phyloP scores from a whole-genome alignment of 2,888 invertebrate species.

The Chydorus sphaericus region DNA sequence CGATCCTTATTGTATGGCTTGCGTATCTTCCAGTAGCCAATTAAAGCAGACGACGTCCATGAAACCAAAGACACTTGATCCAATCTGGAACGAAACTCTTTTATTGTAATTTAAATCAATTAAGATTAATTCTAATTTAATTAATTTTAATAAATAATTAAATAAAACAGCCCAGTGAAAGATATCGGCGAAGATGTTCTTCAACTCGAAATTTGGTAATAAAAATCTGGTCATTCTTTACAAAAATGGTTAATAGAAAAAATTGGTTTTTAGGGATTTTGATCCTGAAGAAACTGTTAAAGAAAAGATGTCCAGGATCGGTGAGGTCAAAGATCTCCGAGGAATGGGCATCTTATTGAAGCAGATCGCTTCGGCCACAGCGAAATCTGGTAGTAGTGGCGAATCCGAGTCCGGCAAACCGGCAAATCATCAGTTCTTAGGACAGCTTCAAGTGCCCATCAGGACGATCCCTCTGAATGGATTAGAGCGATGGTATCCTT shows the following conservation, averaged over 20 bases:
- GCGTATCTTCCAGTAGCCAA: constrained; percentile 56
- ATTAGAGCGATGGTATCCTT: constrained; percentile 75
- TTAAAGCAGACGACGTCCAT: constrained; percentile 81
- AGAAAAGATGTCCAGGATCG: constrained; percentile 71
- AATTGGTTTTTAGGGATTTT: constrained; percentile 56
- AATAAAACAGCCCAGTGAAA: constrained; percentile 57
- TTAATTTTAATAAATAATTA: too few species aligned
- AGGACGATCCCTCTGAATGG: constrained; percentile 87
- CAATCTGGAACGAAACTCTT: constrained; percentile 94
- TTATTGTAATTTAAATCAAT: constrained; percentile 50
- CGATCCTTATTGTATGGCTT: constrained; percentile 93
- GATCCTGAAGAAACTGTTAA: constrained; percentile 78
- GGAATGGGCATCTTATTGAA: constrained; percentile 71
- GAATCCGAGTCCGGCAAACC: constrained; percentile 46
- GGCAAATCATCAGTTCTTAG: constrained; percentile 91
- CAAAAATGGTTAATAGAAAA: background rate
- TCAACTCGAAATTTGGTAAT: constrained; percentile 66
- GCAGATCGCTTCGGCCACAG: constrained; percentile 82
- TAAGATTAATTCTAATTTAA: background rate
- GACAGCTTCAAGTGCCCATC: constrained; percentile 67
- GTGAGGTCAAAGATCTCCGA: constrained; percentile 69
- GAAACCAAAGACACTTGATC: constrained; percentile 74
- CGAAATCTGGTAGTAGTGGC: too few species aligned
- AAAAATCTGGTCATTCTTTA: constrained; percentile 18
- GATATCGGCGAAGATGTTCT: constrained; percentile 56